These are phyloP conservation scores for Phrynosoma blainvillii DNA, from an alignment of 2,113 vertebrate species.

Conservation along the genomic window DNA sequence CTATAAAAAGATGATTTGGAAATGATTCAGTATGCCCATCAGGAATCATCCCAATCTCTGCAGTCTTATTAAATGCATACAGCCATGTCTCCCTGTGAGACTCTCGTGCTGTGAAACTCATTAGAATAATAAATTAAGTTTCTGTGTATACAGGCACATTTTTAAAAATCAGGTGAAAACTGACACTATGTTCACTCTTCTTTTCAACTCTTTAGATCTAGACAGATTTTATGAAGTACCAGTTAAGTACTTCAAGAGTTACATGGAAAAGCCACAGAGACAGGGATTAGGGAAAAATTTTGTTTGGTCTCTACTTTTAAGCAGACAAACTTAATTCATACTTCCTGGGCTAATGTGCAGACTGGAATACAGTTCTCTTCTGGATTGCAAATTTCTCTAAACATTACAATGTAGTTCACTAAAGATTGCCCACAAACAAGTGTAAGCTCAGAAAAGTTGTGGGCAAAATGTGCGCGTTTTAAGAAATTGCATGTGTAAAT, in stretches of 20 bases:
- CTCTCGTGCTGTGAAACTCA: conserved; percentile 80
- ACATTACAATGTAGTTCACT: not conserved
- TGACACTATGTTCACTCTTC: conserved; percentile 64
- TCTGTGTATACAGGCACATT: conserved; percentile 70
- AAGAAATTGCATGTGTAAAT: not conserved
- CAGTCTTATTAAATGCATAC: conserved; percentile 79
- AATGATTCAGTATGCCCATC: conserved; percentile 70
- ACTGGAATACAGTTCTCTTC: not conserved
- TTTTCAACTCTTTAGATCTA: conserved; percentile 63
- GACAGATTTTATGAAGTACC: conserved; percentile 45
- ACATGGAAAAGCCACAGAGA: not conserved
- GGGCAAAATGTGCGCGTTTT: not conserved
- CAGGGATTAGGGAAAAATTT: not conserved
- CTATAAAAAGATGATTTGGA: conserved; percentile 76
- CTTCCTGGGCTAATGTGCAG: not conserved
- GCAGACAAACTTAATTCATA: not conserved
- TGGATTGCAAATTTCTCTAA: not conserved
- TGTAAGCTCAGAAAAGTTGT: not conserved
- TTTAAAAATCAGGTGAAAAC: conserved; percentile 74
- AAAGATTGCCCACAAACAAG: not conserved
- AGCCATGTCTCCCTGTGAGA: conserved; percentile 76
- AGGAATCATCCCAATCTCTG: conserved; percentile 74
- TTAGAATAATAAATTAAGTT: conserved; percentile 85
- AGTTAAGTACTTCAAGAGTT: conserved; percentile 56
- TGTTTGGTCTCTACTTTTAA: not conserved